A percentile compares a stretch with the other conserved stretches of the same genome.
These are phyloP conservation scores for Thaumatotibia leucotreta DNA, from an alignment of 1,140 invertebrate genomes.

Conservation along the genomic window DNA sequence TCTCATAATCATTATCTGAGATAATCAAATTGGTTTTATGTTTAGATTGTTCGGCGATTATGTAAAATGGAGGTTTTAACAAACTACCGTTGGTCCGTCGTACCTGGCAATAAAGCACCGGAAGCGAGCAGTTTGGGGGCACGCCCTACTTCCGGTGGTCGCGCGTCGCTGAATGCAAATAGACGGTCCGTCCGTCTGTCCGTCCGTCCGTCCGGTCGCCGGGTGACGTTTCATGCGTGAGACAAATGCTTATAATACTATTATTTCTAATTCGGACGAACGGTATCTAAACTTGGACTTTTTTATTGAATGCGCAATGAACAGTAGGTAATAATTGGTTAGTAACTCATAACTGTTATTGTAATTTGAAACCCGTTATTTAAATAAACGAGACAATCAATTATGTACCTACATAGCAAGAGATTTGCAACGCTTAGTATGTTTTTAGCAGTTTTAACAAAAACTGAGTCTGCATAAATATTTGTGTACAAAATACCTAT, in stretches of 20 bases:
- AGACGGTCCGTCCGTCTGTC: constrained; percentile 23
- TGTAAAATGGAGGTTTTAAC: background rate
- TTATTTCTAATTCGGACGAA: background rate
- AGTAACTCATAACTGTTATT: background rate
- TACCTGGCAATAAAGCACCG: constrained; percentile 37
- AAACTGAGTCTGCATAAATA: too few relatives aligned
- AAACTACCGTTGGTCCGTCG: constrained; percentile 15
- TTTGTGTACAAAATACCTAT: too few relatives aligned
- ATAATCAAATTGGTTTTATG: background rate
- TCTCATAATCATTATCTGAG: too few relatives aligned
- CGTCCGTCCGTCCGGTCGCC: constrained; percentile 35
- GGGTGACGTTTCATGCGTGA: constrained; percentile 35
- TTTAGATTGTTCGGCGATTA: background rate
- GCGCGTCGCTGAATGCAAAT: constrained; percentile 65
- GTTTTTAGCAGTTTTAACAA: too few relatives aligned
- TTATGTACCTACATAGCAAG: background rate
- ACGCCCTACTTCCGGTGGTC: constrained; percentile 59
- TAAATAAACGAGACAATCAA: background rate
- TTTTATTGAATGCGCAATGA: background rate
- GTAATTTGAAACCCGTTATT: background rate
- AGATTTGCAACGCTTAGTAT: too few relatives aligned
- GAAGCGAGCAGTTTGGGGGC: constrained; percentile 67
- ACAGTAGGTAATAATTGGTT: constrained; percentile 4
- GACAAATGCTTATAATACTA: background rate
- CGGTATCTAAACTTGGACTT: background rate